Conservation (phyloP, 2,113 vertebrate species). For the Osmerus mordax region DNA sequence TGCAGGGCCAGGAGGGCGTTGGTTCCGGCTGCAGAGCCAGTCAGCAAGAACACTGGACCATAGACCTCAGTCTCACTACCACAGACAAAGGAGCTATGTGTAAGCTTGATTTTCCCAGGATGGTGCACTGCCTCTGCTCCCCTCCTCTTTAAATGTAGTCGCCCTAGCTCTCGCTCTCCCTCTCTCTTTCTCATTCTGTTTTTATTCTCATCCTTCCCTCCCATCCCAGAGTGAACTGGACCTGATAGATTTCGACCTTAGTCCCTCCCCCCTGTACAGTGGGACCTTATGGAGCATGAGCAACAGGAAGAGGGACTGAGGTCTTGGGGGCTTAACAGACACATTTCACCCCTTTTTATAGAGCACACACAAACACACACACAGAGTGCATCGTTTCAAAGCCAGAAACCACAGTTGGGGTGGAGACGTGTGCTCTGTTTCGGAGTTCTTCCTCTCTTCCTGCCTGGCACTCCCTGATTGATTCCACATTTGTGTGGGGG, state of each 20-base stretch:
- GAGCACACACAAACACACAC: slow-evolving; percentile 3
- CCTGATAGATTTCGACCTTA: too few species aligned
- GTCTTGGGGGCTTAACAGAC: background rate
- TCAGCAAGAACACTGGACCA: slow-evolving; percentile 39
- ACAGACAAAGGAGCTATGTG: slow-evolving; percentile 45
- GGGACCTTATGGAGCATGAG: background rate
- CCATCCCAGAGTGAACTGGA: too few species aligned
- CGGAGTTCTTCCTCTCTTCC: slow-evolving; percentile 14
- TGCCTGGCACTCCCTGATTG: slow-evolving; percentile 31
- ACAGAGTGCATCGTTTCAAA: slow-evolving; percentile 2
- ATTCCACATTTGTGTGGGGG: slow-evolving; percentile 45
- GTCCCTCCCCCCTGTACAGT: background rate
- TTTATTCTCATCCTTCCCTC: too few species aligned
- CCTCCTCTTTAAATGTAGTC: background rate
- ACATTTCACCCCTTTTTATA: background rate
- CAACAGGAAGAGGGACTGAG: background rate
- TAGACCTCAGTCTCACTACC: slow-evolving; percentile 17
- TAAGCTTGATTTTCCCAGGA: slow-evolving; percentile 42
- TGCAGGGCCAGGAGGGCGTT: slow-evolving; percentile 13
- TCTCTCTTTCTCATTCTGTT: background rate
- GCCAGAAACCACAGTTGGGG: slow-evolving; percentile 26
- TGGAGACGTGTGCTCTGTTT: slow-evolving; percentile 30
- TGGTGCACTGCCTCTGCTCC: background rate
- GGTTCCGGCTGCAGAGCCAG: slow-evolving; percentile 34
- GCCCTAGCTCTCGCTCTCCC: background rate